phyloP scores from a whole-genome alignment of 2,888 invertebrate species.

The Daptonema setosum region DNA sequence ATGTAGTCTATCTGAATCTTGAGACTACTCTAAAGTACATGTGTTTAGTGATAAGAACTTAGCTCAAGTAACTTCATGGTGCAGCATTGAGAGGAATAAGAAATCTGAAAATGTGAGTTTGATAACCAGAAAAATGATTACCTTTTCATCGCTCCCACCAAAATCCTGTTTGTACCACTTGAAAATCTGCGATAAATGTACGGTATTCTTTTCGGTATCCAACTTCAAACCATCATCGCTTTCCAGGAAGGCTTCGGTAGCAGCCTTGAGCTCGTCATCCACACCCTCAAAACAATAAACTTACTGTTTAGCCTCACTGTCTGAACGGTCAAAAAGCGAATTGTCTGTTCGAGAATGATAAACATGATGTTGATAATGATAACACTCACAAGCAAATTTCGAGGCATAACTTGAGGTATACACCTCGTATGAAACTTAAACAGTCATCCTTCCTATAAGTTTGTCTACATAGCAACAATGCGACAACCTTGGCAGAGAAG shows the following conservation, averaged over 20 bases:
- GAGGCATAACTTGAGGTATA: neutral
- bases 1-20: no score
- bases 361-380: no score
- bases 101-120: neutral
- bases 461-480: no score
- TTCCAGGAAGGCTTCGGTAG: conserved; percentile 28
- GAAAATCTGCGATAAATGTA: conserved; percentile 31
- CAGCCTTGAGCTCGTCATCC: conserved; percentile 20
- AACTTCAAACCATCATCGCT: conserved; percentile 29
- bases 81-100: no score
- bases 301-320: no score
- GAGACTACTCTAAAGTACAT: no score
- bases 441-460: no score
- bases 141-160: conserved; percentile 21
- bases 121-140: conserved; percentile 1
- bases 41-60: no score
- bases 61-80: no score
- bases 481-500: conserved; percentile 29
- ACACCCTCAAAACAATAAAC: conserved; percentile 15
- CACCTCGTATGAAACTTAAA: no score
- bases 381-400: neutral
- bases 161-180: conserved; percentile 35
- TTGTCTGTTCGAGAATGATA: no score
- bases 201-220: conserved; percentile 23
- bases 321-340: no score